Percentiles rank a stretch among this genome's conserved stretches.
Conservation (phyloP, 2,113 vertebrate genomes). For the Pteropus alecto region DNA sequence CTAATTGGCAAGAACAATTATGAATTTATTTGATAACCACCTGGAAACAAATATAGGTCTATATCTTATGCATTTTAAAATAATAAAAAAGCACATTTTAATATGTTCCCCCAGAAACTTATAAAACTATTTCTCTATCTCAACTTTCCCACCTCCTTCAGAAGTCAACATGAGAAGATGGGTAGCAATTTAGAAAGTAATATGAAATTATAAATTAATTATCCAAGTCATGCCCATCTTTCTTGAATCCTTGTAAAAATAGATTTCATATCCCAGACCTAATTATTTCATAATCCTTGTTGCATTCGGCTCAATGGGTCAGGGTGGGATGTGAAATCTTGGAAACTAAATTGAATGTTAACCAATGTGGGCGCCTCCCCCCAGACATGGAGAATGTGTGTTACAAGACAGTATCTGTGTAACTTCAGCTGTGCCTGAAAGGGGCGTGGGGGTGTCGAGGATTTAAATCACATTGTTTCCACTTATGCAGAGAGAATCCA, state of each 20-base stretch:
- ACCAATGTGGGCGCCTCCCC: not conserved
- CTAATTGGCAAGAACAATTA: not conserved
- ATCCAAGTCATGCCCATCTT: not conserved
- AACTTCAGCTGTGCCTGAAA: constrained; percentile 57
- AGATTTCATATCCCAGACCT: not conserved
- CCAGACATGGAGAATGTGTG: not conserved
- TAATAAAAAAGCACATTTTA: not conserved
- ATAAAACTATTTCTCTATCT: constrained; percentile 40
- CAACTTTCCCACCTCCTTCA: not conserved
- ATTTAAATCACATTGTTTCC: constrained; percentile 69
- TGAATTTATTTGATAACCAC: constrained; percentile 16
- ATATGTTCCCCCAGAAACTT: not conserved
- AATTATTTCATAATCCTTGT: not conserved
- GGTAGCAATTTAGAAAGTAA: not conserved
- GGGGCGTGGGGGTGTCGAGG: not conserved
- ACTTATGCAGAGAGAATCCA: constrained; percentile 73
- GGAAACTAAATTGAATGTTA: rapidly evolving
- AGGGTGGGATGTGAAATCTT: not conserved
- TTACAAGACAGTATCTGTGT: not conserved
- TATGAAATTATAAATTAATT: not conserved
- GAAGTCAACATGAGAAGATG: not conserved
- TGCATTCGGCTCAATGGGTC: rapidly evolving
- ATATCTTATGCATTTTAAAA: not conserved
- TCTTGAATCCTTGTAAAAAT: not conserved
- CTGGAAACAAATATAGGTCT: constrained; percentile 4